Evolutionary conservation across 2,113 vertebrate species (phyloP).

Genomic region (Centrocercus urophasianus): DNA sequence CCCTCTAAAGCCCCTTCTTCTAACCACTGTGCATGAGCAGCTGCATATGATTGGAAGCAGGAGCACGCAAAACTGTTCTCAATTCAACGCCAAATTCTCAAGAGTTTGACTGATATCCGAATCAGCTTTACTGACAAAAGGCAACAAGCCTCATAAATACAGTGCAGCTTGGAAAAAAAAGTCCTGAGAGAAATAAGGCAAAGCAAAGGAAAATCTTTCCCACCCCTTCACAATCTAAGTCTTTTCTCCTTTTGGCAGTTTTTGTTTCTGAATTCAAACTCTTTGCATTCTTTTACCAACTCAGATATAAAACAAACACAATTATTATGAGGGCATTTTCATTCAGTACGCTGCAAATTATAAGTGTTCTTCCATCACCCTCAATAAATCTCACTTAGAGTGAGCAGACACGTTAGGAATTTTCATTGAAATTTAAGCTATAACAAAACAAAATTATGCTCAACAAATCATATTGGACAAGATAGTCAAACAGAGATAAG

Average conservation of each 20-base stretch:
- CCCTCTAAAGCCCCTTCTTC: neutral
- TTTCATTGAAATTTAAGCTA: constrained; percentile 24
- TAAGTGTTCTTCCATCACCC: constrained; percentile 27
- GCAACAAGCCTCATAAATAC: neutral
- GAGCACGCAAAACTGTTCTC: neutral
- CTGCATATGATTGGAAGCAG: neutral
- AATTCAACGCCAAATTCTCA: neutral
- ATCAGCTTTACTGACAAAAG: neutral
- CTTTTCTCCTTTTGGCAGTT: neutral
- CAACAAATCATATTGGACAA: constrained; percentile 45
- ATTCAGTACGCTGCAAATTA: neutral
- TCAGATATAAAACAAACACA: constrained; percentile 20
- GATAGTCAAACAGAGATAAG: constrained; percentile 52
- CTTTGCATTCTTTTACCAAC: neutral
- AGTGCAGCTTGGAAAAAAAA: neutral
- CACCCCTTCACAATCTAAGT: neutral
- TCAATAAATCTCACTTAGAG: constrained; percentile 50
- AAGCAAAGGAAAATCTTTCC: neutral
- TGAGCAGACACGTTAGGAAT: constrained; percentile 43
- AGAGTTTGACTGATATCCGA: neutral
- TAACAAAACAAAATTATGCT: constrained; percentile 56
- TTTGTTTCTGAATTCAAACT: neutral
- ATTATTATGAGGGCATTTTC: constrained; percentile 37
- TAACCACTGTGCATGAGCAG: neutral
- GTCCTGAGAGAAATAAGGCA: neutral